A percentile compares a stretch with the other conserved stretches of the same genome.
Evolutionary conservation across 2,797 vertebrate species (phyloP).

Genomic region (Cichlasoma orientale): DNA sequence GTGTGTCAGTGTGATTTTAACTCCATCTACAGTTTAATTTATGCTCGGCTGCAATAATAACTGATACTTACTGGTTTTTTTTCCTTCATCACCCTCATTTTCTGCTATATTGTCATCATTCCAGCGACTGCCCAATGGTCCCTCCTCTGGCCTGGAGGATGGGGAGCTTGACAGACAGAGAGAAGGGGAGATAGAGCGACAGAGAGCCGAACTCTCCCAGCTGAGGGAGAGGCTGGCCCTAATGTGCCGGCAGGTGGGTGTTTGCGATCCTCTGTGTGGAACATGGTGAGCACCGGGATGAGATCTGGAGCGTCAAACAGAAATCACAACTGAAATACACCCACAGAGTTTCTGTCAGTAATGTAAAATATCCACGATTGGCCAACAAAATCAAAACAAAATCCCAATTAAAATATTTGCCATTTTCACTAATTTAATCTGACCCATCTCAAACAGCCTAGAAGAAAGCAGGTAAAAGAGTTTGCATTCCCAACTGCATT

Average conservation of each 20-base stretch:
- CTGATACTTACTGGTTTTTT: constrained; percentile 23
- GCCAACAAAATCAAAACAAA: not conserved
- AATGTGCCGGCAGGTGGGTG: constrained; percentile 90
- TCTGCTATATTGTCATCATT: constrained; percentile 9
- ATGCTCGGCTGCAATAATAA: not conserved
- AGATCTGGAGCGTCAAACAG: not conserved
- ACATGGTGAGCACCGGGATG: not conserved
- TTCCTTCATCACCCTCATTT: constrained; percentile 35
- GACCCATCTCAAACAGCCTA: not conserved
- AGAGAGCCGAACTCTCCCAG: constrained; percentile 89
- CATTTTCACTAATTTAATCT: not conserved
- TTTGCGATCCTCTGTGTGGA: not conserved
- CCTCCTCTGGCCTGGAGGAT: constrained; percentile 83
- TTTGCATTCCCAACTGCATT: not conserved
- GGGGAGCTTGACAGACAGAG: constrained; percentile 84
- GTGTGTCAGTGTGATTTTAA: constrained; percentile 58
- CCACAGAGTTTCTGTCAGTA: not conserved
- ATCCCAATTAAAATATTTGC: not conserved
- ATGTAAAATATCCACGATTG: not conserved
- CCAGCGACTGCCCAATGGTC: constrained; percentile 83
- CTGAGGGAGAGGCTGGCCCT: constrained; percentile 90
- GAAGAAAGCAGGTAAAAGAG: not conserved
- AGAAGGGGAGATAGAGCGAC: constrained; percentile 89
- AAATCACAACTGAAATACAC: not conserved
- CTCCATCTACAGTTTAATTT: constrained; percentile 2